phyloP scores from a whole-genome alignment of 1,140 invertebrate genomes.

The Drosophila nannoptera region DNA sequence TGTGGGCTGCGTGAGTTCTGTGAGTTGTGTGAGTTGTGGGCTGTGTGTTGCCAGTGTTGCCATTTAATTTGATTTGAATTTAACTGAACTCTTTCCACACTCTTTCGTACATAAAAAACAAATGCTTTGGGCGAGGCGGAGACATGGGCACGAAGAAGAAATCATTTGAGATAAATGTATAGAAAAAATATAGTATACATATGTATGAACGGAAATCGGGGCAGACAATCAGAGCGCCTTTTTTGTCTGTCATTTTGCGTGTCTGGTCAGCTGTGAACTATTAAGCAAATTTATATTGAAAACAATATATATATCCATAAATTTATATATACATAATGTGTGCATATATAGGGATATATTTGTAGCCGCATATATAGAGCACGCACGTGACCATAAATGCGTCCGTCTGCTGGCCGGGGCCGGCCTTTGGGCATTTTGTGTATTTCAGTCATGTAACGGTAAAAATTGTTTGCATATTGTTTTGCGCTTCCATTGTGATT shows the following conservation, averaged over 20 bases:
- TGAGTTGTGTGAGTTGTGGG: too few species aligned
- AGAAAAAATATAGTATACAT: too few species aligned
- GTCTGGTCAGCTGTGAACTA: constrained; percentile 49
- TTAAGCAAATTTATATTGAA: constrained; percentile 11
- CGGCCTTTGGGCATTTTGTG: constrained; percentile 49
- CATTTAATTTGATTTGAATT: background rate
- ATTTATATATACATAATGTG: constrained; percentile 3
- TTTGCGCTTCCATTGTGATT: constrained; percentile 70
- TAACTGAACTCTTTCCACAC: too few species aligned
- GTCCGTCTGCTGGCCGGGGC: constrained; percentile 22
- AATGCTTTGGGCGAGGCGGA: constrained; percentile 1
- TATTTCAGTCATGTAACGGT: constrained; percentile 74
- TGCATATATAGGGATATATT: background rate
- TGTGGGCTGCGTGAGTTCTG: background rate
- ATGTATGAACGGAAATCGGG: constrained; percentile 6
- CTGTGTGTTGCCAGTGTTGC: constrained; percentile 6
- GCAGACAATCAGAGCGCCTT: constrained; percentile 5
- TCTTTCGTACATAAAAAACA: background rate
- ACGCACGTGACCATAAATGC: constrained; percentile 71
- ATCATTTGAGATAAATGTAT: background rate
- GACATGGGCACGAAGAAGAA: background rate
- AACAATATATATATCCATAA: constrained; percentile 13
- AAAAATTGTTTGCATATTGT: constrained; percentile 77
- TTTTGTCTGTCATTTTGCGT: constrained; percentile 28
- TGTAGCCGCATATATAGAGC: constrained; percentile 35